Base-by-base conservation (phyloP, 2,797 vertebrate genomes). In the Anguilla marmorata region DNA sequence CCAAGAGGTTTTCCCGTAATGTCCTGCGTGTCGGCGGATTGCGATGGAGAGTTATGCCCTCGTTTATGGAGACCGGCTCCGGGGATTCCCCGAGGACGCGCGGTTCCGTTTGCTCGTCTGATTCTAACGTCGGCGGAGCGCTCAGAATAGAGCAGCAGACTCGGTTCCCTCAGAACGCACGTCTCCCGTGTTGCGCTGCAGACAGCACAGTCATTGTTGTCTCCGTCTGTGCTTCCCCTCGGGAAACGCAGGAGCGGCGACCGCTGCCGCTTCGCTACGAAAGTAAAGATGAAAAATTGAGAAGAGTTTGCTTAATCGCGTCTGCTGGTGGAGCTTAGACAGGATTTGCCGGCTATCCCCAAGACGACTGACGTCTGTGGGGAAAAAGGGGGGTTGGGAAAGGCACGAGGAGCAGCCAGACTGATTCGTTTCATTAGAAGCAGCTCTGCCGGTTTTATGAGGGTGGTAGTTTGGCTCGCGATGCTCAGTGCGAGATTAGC, bases 61-160 rank as follows among this genome's bases (percentile, higher is more conserved):
- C 96, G 95, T 96, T 96, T 96, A 96, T 96, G 96, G 33, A 95
- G 96, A 96, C 96, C 96, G 94, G 94, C 94, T 94, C 93, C 93
- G 94, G 93, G 88, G 94, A 93, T 90, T 96, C 95, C 95, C 96
- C 94, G 88, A 95, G 96, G 95, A 95, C 87, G 69, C 66, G 11
- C 37, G 30, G 79, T 9, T 87, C 60, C 74, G 89, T 50, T 89
- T 79, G 80, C 88, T 41, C 48, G 27, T 93, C 93, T 95, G 95
- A 95, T 95, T 96, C 95, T 96, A 94, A 95, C 95, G 91, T 97
- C 93, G 93, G 93, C 93, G 95, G 95, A 93, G 94, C 93, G 94
- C 93, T 93, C 11, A 93, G 91, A 90, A 84, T 37, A 85, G 88
- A 60, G 63, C 86, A 16, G 90, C 91, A 92, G 90, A 90, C 92